Percentiles rank a stretch among this genome's conserved stretches.
Conservation (phyloP, 2,888 invertebrate genomes). For the Drosophila prolongata region DNA sequence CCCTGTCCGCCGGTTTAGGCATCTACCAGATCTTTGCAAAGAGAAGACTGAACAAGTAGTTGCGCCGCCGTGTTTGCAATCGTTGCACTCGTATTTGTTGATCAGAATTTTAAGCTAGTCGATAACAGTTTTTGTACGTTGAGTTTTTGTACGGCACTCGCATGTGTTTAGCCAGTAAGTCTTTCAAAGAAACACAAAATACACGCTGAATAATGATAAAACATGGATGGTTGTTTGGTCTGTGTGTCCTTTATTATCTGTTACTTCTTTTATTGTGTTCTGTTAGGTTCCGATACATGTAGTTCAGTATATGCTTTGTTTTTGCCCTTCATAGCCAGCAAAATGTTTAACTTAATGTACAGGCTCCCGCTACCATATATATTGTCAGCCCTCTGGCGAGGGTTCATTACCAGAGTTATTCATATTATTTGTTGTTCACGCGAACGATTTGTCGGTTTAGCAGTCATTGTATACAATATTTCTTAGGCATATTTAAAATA, state of each 20-base stretch:
- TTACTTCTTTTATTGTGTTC: constrained; percentile 54
- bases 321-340: constrained; percentile 19
- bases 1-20: constrained; percentile 90
- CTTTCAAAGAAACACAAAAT: constrained; percentile 23
- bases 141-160: constrained; percentile 18
- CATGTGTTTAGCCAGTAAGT: constrained; percentile 29
- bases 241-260: constrained; percentile 79
- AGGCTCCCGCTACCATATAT: constrained; percentile 70
- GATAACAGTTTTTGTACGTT: constrained; percentile 29
- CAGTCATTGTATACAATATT: constrained; percentile 58
- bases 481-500: constrained; percentile 50
- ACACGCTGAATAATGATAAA: constrained; percentile 12
- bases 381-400: constrained; percentile 74
- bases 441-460: constrained; percentile 60
- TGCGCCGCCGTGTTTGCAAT: constrained; percentile 9
- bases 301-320: constrained; percentile 37
- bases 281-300: constrained; percentile 67
- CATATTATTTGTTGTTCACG: constrained; percentile 45
- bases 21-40: constrained; percentile 87
- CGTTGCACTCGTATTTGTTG: constrained; percentile 31
- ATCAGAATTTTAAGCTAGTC: constrained; percentile 41
- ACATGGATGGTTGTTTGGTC: constrained; percentile 58
- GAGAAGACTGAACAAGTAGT: constrained; percentile 68
- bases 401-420: constrained; percentile 50
- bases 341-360: constrained; percentile 53